Evolutionary conservation across 2,113 vertebrate species (phyloP), one percentile per base, ranked within the genome.

Genomic region (Tylochromis polylepis): DNA sequence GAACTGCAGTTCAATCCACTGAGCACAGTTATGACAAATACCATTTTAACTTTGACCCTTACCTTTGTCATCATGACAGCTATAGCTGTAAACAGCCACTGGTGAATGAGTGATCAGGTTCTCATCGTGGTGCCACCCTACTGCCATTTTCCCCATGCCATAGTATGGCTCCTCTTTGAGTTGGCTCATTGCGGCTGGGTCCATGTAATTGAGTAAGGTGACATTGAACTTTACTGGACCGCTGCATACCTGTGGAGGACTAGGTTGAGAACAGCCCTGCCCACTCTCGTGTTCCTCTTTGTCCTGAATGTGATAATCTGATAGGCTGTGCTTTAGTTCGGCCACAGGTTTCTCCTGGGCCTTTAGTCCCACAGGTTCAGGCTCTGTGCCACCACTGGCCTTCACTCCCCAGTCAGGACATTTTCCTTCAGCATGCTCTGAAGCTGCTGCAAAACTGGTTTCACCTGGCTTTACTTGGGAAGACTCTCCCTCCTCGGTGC

Each of bases 121-220:
- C 94, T 99, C 98, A 0, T 99, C 98, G 0, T 99, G 98, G 91
- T 99, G 98, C 98, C 98, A 99, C 89, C 98, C 98, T 85, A 99
- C 98, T 0, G 98, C 98, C 98, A 99, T 98, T 87, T 95, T 98
- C 36, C 98, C 98, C 98, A 99, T 99, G 86, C 97, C 98, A 51
- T 98, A 99, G 88, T 99, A 99, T 0, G 98, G 98, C 24, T 99
- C 98, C 86, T 98, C 98, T 91, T 98, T 99, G 89, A 99, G 97
- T 85, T 97, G 98, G 4, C 93, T 93, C 97, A 98, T 98, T 85
- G 97, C 93, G 11, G 95, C 93, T 0, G 98, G 98, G 94, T 99
- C 98, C 98, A 99, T 99, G 94, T 99, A 99, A 95, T 99, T 99
- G 81, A 99, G 96, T 93, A 99, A 94, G 57, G 98, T 98, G 92